These are phyloP conservation scores for Nomada ruficornis DNA, from an alignment of 2,888 invertebrate genomes.

Conservation along the genomic window DNA sequence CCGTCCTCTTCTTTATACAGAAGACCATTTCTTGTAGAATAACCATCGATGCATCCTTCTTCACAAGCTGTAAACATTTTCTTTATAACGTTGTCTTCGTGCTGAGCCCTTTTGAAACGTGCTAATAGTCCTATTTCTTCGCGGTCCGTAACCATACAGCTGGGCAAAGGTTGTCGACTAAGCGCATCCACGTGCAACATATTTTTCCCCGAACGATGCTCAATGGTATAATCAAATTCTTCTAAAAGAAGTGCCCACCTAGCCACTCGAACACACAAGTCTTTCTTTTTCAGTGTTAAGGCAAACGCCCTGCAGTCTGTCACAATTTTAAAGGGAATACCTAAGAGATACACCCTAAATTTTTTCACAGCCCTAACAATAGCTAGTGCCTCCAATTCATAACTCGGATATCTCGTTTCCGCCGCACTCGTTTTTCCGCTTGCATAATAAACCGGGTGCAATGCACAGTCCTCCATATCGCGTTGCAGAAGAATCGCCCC, in stretches of 20 bases:
- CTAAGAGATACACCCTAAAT: background rate
- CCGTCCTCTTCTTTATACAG: no score
- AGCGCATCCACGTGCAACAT: no score
- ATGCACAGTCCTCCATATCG: background rate
- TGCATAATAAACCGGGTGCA: background rate
- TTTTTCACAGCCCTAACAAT: background rate
- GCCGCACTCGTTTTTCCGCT: background rate
- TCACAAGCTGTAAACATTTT: no score
- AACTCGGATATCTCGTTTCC: background rate
- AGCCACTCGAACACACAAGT: background rate
- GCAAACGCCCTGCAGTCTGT: background rate
- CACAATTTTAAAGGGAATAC: background rate
- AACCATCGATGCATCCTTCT: no score
- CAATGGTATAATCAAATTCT: no score
- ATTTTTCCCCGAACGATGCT: no score
- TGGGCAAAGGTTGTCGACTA: no score
- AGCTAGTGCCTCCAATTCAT: background rate
- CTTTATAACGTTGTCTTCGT: no score
- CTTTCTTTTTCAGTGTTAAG: background rate
- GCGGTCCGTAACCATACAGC: no score
- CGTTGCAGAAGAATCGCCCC: conserved; percentile 1
- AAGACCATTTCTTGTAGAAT: no score
- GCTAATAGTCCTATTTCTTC: no score
- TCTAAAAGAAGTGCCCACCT: background rate
- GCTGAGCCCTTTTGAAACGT: no score